Evolutionary conservation across 1,140 invertebrate genomes (phyloP), one percentile per base, ranked within the genome.

Genomic region (Nylanderia fulva): DNA sequence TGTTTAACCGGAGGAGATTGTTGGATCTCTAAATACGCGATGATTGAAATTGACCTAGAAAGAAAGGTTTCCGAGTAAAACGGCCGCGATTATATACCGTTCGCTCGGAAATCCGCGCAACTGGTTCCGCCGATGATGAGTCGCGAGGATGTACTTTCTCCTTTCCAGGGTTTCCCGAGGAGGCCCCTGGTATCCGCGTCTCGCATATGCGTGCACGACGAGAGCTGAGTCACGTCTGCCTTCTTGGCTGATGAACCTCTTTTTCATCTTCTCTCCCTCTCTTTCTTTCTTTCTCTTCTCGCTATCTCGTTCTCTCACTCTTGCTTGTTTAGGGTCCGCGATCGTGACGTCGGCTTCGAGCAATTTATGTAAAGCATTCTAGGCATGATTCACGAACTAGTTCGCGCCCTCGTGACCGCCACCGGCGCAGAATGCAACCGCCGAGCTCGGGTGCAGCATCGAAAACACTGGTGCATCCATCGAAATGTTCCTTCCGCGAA

Each of bases 361-460:
- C 92, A 92, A 94, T 94, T 94, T 94, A 94, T 93, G 93, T 92
- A 93, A 93, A 94, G 91, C 90, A 92, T 92, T 93, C 89, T 91
- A 92, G 87, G 90, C 90, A 94, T 95, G 94, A 95, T 94, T 95
- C 94, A 94, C 93, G 92, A 94, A 94, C 94, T 94, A 94, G 94
- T 95, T 94, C 91, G 92, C 91, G 91, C 92, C 91, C 91, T 94
- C 92, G 91, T 92, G 92, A 93, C 90, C 90, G 92, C 88, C 88
- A 91, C 87, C 85, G 85, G 90, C 89, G 87, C 85, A 90, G 90
- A 93, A 93, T 93, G 91, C 90, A 90, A 82, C 60, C 45, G 69
- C 61, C 63, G 75, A 64, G 63, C 60, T 58, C 64, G 52, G 42
- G 18, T 33, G 8, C 58, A 54, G 58, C 60, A 33, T 64, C 63